Percentiles rank a stretch among this genome's conserved stretches.
Evolutionary conservation across 2,113 vertebrate genomes (phyloP).

Genomic region (Cygnus atratus): DNA sequence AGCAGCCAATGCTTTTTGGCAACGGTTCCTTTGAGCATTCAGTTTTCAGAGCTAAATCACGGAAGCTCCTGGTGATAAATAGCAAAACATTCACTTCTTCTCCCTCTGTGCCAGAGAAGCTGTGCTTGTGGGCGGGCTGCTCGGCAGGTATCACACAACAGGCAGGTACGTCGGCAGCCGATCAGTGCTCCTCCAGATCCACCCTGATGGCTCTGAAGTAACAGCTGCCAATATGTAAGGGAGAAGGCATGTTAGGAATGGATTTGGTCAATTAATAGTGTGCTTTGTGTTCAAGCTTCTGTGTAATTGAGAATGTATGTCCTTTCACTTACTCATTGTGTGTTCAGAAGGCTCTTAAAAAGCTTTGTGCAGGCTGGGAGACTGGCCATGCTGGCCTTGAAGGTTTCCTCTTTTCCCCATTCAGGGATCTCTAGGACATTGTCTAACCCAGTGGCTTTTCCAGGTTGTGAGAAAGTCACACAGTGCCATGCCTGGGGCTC

Average conservation of each 20-base stretch:
- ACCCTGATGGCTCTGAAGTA: neutral
- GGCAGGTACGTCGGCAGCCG: neutral
- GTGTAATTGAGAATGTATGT: neutral
- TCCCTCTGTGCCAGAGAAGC: neutral
- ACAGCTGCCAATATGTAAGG: neutral
- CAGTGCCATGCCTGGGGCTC: neutral
- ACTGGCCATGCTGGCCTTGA: neutral
- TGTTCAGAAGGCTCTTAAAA: neutral
- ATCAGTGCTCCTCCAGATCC: neutral
- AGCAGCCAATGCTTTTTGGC: neutral
- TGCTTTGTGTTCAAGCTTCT: neutral
- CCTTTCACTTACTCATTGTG: neutral
- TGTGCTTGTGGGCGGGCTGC: neutral
- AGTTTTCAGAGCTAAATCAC: neutral
- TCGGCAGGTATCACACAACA: neutral
- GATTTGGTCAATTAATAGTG: neutral
- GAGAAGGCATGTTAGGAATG: neutral
- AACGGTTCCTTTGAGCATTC: neutral
- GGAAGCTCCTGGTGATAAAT: neutral
- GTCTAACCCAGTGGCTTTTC: neutral
- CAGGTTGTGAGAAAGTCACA: neutral
- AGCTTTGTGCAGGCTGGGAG: neutral
- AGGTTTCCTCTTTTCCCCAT: neutral
- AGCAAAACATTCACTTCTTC: neutral
- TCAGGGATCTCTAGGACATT: neutral